Evolutionary conservation across 2,797 vertebrate genomes (phyloP), one percentile per base, ranked within the genome.

Genomic region (Ctenopoma multispine): DNA sequence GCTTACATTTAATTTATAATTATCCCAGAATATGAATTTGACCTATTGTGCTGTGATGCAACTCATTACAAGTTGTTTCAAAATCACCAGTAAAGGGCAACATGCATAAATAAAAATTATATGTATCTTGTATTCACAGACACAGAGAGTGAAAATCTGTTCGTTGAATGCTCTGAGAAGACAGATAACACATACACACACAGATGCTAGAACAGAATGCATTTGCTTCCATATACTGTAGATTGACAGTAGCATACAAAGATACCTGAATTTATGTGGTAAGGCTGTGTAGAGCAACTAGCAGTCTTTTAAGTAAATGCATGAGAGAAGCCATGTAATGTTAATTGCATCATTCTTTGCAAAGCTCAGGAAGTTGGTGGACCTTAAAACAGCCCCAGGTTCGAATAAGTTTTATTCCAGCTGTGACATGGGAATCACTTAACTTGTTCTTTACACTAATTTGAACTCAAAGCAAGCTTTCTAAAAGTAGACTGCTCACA

Each of bases 41-140:
- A 74, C 27, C 23, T 74, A 17, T 21, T 75, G 21, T 1, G 14
- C 57, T 67, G 5, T 61, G 36, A 57, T 72, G 23, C 60, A 29
- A 51, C 44, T 71, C 61, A 67, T 40, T 64, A 58, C 54, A 44
- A 63, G 51, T 60, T 81, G 29, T 57, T 50, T 63, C 14, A 56
- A 7, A 44, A 18, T 53, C 66, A 64, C 48, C 56, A 58, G 40
- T 58, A 71, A 74, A 74, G 44, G 40, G 38, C 0, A 2, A 50
- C 60, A 66, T 55, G 56, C 47, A 34, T 59, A 23, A 29, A 36
- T 76, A n/a, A 72, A 69, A 69, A 60, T 65, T 68, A 57, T 44
- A 61, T 76, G 67, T 23, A 68, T 48, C 36, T 14, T 20, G 31
- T 81, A 40, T 79, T 84, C 43, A 59, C 29, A 54, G 44, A 71